Evolutionary conservation across 2,113 vertebrate genomes (phyloP), one percentile per base, ranked within the genome.

Genomic region (Pholis gunnellus): DNA sequence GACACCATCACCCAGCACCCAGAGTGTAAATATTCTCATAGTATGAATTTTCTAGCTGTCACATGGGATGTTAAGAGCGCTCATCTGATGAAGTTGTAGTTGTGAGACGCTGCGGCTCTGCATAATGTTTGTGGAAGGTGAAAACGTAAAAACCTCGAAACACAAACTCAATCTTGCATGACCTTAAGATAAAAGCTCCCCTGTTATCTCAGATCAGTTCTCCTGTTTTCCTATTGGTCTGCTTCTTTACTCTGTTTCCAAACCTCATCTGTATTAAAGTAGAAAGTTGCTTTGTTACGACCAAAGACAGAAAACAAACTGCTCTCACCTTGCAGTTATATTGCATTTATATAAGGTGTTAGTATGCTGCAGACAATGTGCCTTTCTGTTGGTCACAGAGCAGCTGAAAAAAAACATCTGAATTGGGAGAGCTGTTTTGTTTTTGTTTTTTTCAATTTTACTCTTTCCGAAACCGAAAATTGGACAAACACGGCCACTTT

Each of bases 131-230:
- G 11, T 29, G 0, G 22, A 81, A 64, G 22, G n/a, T 60, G 8
- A 68, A 75, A 72, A 50, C 27, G 7, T 60, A 40, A 76, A 75
- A 67, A 14, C n/a, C 36, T 38, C 0, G 0, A 64, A 25, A 61
- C 29, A 25, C 20, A 65, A 66, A 70, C 18, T 78, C 25, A 63
- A 34, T 74, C 57, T 63, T 42, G 38, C 38, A 10, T 60, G 61
- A 74, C 59, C 68, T 56, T 67, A 48, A 81, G 73, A 56, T 66
- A 40, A 27, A 56, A 69, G 11, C 46, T 42, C 11, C 11, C 18
- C 15, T 54, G 63, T 72, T 83, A 70, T 79, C 69, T 70, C 22
- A 67, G 20, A 67, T 72, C 72, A 63, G 27, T 63, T 63, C 31
- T 67, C 9, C 29, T 73, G 61, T 44, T 74, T 20, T 64, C 54